Evolutionary conservation across 53 echinoderm and acorn worm genomes (phyloP).

Genomic region (Echinometra lucunter): DNA sequence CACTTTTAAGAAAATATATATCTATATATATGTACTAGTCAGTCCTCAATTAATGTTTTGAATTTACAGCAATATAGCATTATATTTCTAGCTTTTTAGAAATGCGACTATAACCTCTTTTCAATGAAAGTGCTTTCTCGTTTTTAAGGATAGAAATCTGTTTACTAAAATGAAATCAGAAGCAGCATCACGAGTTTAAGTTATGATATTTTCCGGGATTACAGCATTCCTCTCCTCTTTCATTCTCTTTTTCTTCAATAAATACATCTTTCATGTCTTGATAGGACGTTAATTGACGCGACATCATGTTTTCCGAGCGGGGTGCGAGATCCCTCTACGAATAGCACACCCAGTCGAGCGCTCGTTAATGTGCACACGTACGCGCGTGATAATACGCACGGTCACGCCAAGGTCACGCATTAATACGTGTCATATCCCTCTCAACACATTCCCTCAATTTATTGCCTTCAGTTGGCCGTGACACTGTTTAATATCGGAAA

Average conservation of each 20-base stretch:
- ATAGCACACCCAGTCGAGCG: constrained; percentile 48
- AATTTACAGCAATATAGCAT: too few species aligned
- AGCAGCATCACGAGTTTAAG: too few species aligned
- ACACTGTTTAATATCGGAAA: not conserved
- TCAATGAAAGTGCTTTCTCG: too few species aligned
- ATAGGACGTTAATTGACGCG: not conserved
- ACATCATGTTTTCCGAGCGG: not conserved
- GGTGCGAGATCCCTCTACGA: not conserved
- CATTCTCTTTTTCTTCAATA: not conserved
- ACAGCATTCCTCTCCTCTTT: not conserved
- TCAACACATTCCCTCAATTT: constrained; percentile 46
- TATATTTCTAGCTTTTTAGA: too few species aligned
- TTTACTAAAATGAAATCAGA: too few species aligned
- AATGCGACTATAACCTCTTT: too few species aligned
- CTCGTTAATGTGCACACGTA: constrained; percentile 64
- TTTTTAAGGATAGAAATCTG: too few species aligned
- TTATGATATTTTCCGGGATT: too few species aligned
- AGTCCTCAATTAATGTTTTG: too few species aligned
- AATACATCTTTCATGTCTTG: not conserved
- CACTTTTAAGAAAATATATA: too few species aligned
- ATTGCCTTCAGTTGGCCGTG: not conserved
- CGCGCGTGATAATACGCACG: constrained; percentile 68
- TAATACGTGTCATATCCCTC: constrained; percentile 62
- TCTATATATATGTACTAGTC: too few species aligned
- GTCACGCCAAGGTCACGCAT: constrained; percentile 59